phyloP scores from a whole-genome alignment of 2,113 vertebrate genomes.

The Dasyprocta punctata region DNA sequence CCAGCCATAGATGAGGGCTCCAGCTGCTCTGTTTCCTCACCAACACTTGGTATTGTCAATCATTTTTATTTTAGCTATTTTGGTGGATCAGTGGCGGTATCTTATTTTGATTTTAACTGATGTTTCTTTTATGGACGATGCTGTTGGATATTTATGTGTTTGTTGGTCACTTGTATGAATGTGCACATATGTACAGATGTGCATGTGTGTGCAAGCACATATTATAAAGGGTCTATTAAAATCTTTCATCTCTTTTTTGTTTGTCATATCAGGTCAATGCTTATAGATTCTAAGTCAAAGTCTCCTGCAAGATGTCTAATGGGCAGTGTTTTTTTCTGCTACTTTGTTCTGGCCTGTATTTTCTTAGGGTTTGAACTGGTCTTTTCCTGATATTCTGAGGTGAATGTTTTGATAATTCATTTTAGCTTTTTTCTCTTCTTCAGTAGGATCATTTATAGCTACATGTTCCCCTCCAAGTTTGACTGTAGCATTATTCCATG shows the following conservation, averaged over 20 bases:
- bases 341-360: background rate
- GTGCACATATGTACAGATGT: background rate
- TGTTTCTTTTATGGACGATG: background rate
- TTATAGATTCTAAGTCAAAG: background rate
- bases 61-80: background rate
- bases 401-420: background rate
- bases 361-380: background rate
- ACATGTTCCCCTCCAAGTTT: background rate
- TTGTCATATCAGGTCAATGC: background rate
- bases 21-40: background rate
- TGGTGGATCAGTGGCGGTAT: background rate
- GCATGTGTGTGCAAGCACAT: background rate
- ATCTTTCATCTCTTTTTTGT: background rate
- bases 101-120: background rate
- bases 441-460: background rate
- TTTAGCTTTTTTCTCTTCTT: background rate
- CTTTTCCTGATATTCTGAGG: background rate
- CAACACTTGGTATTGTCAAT: background rate
- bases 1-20: background rate
- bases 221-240: background rate
- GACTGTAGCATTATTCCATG: background rate
- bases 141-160: background rate
- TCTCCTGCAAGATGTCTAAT: background rate
- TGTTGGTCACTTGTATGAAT: background rate
- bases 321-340: constrained; percentile 5